Base-by-base conservation (phyloP, 2,113 vertebrate species). In the Sphyrna mokarran region DNA sequence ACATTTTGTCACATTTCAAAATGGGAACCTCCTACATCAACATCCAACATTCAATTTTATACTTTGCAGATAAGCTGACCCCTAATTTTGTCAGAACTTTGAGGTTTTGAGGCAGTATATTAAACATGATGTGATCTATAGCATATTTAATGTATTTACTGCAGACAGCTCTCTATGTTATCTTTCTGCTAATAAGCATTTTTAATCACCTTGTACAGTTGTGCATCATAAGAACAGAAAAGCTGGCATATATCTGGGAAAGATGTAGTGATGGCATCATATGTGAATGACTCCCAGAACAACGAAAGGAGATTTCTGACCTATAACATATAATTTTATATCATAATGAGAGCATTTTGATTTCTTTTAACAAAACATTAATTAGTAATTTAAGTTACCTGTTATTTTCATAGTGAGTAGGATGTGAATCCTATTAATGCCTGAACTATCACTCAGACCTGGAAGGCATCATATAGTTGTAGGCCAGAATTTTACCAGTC, bases 281-380 rank as follows among this genome's bases (percentile, higher is more conserved):
- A 97, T 76, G 95, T 96, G 96, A 97, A 96, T 96, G 97, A 97
- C 29, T 96, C 97, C 97, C 97, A 98, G 96, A 97, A 98, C 16
- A 97, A 97, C 14, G 61, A 93, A 90, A 98, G 96, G 54, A 95
- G 96, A 48, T 68, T 96, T 96, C 97, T 95, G 72, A 97, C 97
- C 97, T 97, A 96, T 1, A 40, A 94, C 22, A 66, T 22, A 94
- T 63, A 94, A 94, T 90, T 68, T 18, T 68, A 68, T 61, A 90
- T 63, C 14, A 58, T 13, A 61, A 61, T 33, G 87, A 90, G 26
- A 58, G 26, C 26, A 33, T 33, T 61, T 13, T 9, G 58, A 33
- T n/a, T 61, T 48, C 48, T 54, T 54, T 54, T 3, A 80, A 63
- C 61, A 80, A 80, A 80, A 80, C 5, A 2, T 13, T 80, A 37